These are phyloP conservation scores for Prionailurus viverrinus DNA, from an alignment of 2,113 vertebrate species.

Conservation along the genomic window DNA sequence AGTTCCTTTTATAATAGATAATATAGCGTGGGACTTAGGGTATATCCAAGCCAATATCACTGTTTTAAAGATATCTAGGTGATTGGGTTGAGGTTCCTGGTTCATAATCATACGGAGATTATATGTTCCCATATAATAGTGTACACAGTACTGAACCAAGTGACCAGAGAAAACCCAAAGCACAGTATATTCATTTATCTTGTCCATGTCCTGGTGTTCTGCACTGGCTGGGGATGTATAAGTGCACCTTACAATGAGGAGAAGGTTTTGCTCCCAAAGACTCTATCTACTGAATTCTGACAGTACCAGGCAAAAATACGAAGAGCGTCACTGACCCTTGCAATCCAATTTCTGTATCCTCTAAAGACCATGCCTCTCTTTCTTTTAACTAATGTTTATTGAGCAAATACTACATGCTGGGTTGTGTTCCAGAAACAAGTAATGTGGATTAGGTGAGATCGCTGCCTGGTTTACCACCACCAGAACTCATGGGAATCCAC, in stretches of 20 bases:
- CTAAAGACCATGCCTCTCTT: not conserved
- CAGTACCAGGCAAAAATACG: not conserved
- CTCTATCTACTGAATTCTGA: not conserved
- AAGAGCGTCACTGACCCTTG: not conserved
- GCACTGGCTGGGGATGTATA: not conserved
- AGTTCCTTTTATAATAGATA: not conserved
- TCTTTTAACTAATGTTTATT: conserved; percentile 2
- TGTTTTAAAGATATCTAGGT: not conserved
- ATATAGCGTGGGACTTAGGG: not conserved
- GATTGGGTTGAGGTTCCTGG: not conserved
- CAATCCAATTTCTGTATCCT: not conserved
- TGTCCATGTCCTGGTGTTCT: not conserved
- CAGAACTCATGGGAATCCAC: not conserved
- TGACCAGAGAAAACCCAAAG: not conserved
- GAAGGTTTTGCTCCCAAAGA: not conserved
- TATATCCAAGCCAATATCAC: not conserved
- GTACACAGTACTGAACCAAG: not conserved
- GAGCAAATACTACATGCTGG: not conserved
- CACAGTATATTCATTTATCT: not conserved
- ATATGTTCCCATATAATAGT: not conserved
- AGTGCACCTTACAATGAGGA: not conserved
- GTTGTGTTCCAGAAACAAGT: not conserved
- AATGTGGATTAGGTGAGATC: not conserved
- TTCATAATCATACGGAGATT: not conserved
- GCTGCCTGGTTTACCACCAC: not conserved